These are phyloP conservation scores for Columba livia DNA, from an alignment of 2,113 vertebrate genomes.

Conservation along the genomic window DNA sequence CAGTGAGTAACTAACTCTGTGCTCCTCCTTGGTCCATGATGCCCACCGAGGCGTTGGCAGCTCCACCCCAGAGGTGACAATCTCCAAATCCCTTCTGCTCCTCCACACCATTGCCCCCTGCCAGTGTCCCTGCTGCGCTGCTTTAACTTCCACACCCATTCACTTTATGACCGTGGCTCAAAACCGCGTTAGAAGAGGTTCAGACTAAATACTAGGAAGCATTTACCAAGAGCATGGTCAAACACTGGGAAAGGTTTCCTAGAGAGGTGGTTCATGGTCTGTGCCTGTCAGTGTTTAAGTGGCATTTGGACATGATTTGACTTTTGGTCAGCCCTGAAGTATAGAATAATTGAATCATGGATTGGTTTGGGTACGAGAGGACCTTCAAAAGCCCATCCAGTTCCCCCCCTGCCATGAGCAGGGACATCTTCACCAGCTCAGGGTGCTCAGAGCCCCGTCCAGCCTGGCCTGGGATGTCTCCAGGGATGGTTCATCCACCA, in stretches of 20 bases:
- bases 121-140: too few species aligned
- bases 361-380: too few species aligned
- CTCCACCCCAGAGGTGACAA: neutral
- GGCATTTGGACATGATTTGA: neutral
- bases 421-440: too few species aligned
- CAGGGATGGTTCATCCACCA: too few species aligned
- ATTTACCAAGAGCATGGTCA: neutral
- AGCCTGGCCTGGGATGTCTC: too few species aligned
- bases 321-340: neutral
- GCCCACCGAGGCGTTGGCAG: neutral
- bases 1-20: neutral
- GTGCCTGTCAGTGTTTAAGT: neutral
- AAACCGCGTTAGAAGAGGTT: neutral
- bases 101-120: neutral
- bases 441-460: too few species aligned
- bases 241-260: neutral
- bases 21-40: neutral
- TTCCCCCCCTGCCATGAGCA: too few species aligned
- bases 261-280: neutral
- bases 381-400: too few species aligned
- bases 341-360: too few species aligned
- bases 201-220: neutral
- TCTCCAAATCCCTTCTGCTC: neutral
- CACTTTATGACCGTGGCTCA: neutral
- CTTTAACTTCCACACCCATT: neutral